phyloP scores from a whole-genome alignment of 2,888 invertebrate genomes.

The Emmelina monodactyla region DNA sequence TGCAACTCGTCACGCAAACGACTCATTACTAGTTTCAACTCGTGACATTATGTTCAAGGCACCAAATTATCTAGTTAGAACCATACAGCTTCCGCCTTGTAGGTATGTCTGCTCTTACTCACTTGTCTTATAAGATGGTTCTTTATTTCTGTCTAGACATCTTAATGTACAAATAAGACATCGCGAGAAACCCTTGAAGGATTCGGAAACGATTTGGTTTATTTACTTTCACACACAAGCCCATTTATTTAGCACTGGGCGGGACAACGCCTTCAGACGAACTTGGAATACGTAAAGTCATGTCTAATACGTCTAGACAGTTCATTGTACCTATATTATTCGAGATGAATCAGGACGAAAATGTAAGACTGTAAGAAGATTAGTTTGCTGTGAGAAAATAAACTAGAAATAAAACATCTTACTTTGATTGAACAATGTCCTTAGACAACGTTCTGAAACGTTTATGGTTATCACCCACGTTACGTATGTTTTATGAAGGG shows the following conservation, averaged over 20 bases:
- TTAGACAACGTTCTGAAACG: too few relatives aligned
- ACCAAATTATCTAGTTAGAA: too few relatives aligned
- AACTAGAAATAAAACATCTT: too few relatives aligned
- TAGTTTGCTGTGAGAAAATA: constrained; percentile 10
- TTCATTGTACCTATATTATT: constrained; percentile 1
- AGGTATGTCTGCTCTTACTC: too few relatives aligned
- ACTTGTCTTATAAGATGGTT: too few relatives aligned
- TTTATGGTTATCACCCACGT: too few relatives aligned
- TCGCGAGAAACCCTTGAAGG: background rate
- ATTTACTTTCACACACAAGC: background rate
- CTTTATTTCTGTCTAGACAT: background rate
- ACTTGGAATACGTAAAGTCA: background rate
- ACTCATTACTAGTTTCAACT: too few relatives aligned
- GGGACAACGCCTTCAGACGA: constrained; percentile 1
- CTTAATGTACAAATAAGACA: background rate
- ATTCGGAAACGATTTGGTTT: background rate
- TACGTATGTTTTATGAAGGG: too few relatives aligned
- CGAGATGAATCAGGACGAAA: background rate
- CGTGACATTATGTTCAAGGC: too few relatives aligned
- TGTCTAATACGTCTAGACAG: constrained; percentile 4
- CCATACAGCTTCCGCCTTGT: too few relatives aligned
- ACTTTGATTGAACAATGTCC: too few relatives aligned
- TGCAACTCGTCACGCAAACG: too few relatives aligned
- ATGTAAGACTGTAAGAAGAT: constrained; percentile 1
- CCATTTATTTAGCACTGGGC: background rate